These are phyloP conservation scores for Oscheius sp. DNA, from an alignment of 2,888 invertebrate species.

Conservation along the genomic window DNA sequence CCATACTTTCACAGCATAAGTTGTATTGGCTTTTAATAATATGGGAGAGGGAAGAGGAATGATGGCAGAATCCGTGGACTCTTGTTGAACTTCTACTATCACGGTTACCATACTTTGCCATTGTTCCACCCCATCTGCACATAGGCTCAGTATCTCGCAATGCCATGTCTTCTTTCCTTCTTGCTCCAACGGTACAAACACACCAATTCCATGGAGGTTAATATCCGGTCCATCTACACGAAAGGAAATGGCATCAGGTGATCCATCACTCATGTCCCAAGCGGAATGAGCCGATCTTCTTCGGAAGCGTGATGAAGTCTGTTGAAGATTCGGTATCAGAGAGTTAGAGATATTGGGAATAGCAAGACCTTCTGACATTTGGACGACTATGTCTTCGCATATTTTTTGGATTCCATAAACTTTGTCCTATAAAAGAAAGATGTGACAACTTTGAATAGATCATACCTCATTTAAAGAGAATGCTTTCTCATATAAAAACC, in stretches of 20 bases:
- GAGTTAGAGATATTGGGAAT: conserved; percentile 56
- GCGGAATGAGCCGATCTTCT: conserved; percentile 87
- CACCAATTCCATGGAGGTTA: conserved; percentile 78
- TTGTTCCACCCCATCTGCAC: conserved; percentile 24
- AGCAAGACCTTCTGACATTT: conserved; percentile 79
- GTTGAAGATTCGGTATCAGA: conserved; percentile 72
- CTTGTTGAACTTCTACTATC: conserved; percentile 25
- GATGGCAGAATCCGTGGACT: conserved; percentile 31
- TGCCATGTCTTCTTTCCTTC: conserved; percentile 38
- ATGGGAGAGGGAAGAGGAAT: conserved; percentile 44
- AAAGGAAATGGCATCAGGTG: conserved; percentile 85
- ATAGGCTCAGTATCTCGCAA: conserved; percentile 28
- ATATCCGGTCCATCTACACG: conserved; percentile 87
- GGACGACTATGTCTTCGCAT: conserved; percentile 72
- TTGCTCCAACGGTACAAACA: conserved; percentile 41
- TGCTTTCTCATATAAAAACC: conserved; percentile 61
- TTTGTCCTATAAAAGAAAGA: neutral
- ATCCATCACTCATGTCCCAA: conserved; percentile 97
- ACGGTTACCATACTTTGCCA: conserved; percentile 41
- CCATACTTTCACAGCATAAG: conserved; percentile 59
- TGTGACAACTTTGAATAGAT: neutral
- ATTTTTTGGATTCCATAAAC: conserved; percentile 12
- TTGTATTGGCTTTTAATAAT: conserved; percentile 45
- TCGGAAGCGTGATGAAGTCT: conserved; percentile 84
- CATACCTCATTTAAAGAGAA: conserved; percentile 38